Conservation (phyloP, 2,888 invertebrate genomes). For the Tanypteryx hageni region DNA sequence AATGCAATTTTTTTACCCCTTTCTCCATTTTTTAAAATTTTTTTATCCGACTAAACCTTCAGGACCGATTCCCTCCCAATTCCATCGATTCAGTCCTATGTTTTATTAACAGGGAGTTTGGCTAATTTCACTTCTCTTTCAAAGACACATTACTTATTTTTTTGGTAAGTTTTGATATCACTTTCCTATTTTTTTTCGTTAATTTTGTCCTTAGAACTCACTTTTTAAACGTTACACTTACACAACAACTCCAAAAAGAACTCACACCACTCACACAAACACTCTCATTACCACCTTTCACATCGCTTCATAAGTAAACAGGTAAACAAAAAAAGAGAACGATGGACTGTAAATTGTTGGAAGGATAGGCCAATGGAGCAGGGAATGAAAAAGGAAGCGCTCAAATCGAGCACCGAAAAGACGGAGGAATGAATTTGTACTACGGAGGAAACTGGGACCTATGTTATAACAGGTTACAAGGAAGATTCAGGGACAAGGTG, state of each 20-base stretch:
- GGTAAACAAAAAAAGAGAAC: slow-evolving; percentile 54
- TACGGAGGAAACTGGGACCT: slow-evolving; percentile 50
- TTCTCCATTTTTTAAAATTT: slow-evolving; percentile 41
- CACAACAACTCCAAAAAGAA: slow-evolving; percentile 60
- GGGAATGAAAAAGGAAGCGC: slow-evolving; percentile 27
- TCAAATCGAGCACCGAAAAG: slow-evolving; percentile 32
- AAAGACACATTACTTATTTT: slow-evolving; percentile 56
- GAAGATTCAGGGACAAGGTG: not conserved
- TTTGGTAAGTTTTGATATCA: slow-evolving; percentile 34
- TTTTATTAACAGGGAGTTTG: slow-evolving; percentile 49
- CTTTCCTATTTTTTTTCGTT: slow-evolving; percentile 52
- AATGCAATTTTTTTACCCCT: slow-evolving; percentile 56
- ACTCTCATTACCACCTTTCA: slow-evolving; percentile 57
- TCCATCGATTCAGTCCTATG: slow-evolving; percentile 38
- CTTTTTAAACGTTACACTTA: slow-evolving; percentile 58
- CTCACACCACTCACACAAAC: slow-evolving; percentile 54
- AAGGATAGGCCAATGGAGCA: slow-evolving; percentile 53
- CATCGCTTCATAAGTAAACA: slow-evolving; percentile 50
- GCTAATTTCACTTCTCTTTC: slow-evolving; percentile 45
- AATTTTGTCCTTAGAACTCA: slow-evolving; percentile 24
- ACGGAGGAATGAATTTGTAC: slow-evolving; percentile 58
- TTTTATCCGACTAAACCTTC: slow-evolving; percentile 15
- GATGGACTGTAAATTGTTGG: not conserved
- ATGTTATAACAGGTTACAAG: slow-evolving; percentile 5
- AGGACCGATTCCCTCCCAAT: slow-evolving; percentile 40